Evolutionary conservation across 2,797 vertebrate genomes (phyloP), one percentile per base, ranked within the genome.

Genomic region (Lutjanus argentimaculatus): DNA sequence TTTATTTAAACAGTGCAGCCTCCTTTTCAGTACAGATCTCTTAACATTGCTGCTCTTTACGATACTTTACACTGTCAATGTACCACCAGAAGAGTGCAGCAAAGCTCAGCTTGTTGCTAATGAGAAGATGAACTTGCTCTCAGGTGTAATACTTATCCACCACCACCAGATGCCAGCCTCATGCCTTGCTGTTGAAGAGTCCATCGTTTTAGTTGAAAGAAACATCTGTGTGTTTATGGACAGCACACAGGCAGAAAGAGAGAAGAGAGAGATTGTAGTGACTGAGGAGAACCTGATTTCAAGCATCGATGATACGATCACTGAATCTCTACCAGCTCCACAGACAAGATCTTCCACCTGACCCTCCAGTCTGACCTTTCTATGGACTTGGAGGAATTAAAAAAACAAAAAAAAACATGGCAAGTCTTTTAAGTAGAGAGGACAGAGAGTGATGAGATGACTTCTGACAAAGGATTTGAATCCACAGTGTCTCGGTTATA

Each of bases 401-500:
- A 36, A 70, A 57, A 76, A 67, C 17, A 68, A 64, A 53, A 75
- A 62, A 25, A 57, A 49, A 59, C 14, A 48, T 7, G 11, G n/a
- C n/a, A 1, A 79, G 56, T 83, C 59, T 58, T 17, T 72, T 77
- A 62, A 80, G 55, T 25, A 63, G 51, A 82, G 79, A 71, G 63
- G 17, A 58, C 45, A 72, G 53, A 62, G 57, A 82, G 53, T 59
- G 75, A 79, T 71, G 57, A 82, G 62, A 79, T 79, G 67, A 67
- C 67, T 83, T 82, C 22, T 9, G 42, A 79, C 73, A 80, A 85
- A 88, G 72, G 83, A 86, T 88, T 84, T 84, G 53, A 85, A 71
- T 67, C 75, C 70, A 77, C 71, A 77, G 14, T 79, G 79, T 86
- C 81, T 81, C 17, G 0, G 83, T 92, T 91, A 88, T 82, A 84